Base-by-base conservation (phyloP, 2,888 invertebrate genomes). In the Odontothrips loti region DNA sequence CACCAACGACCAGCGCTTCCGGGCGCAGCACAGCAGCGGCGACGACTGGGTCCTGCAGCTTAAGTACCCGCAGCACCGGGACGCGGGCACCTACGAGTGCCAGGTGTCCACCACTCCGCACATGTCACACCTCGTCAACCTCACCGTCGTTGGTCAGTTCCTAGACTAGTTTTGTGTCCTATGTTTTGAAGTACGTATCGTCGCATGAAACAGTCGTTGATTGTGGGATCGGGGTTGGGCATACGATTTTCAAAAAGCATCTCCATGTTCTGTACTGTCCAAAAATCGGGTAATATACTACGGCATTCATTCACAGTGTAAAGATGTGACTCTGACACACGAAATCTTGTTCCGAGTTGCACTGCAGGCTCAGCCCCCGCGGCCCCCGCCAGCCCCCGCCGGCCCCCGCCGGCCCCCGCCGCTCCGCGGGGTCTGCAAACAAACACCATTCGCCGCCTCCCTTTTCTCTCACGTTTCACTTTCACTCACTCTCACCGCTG, bases 51-150 rank as follows among this genome's bases (percentile, higher is more conserved):
- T 94, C 83, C 90, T 97, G 85, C 94, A 95, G 89, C 95, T 97
- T 88, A 96, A 96, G 88, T 96, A 96, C 87, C 95, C 96, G 0
- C 96, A 96, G 87, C 94, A 95, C 87, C 91, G 95, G 84, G 96
- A 97, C 88, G 92, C 93, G 27, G 96, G 96, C 82, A 93, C 95
- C 85, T 97, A 97, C 89, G 96, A 97, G 89, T 97, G 96, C 88
- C 97, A 97, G 90, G 94, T 97, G 86, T 96, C 96, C 85, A 96
- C 96, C 83, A 96, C 96, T 82, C 96, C 96, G 34, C 96, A 96
- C 86, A 93, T 96, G 91, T 95, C 96, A 86, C 96, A 96, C 88
- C 96, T 95, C 87, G 94, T 97, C 86, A 94, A 96, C 88, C 91
- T 97, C 85, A 94, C 92, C 86, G 96, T 97, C 85, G 94, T 96